These are phyloP conservation scores for Venustaconcha ellipsiformis DNA, from an alignment of 1,140 invertebrate species.

Conservation along the genomic window DNA sequence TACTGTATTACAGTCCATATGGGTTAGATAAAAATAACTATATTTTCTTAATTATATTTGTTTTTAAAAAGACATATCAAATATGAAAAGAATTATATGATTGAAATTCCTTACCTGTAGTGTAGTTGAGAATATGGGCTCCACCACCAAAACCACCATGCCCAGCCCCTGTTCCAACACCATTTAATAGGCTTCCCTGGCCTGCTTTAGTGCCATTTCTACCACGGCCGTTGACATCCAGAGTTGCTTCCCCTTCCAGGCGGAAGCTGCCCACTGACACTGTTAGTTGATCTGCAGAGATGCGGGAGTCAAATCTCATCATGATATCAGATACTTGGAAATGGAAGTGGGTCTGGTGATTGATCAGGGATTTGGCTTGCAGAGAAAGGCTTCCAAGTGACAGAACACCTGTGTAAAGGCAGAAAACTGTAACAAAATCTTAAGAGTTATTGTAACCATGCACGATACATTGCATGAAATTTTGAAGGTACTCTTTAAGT, in stretches of 20 bases:
- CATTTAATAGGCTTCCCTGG: slow-evolving; percentile 7
- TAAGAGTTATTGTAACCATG: too few relatives aligned
- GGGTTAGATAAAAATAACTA: too few relatives aligned
- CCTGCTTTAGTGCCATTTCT: slow-evolving; percentile 12
- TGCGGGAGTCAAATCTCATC: slow-evolving; percentile 45
- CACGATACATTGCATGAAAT: too few relatives aligned
- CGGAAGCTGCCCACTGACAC: slow-evolving; percentile 34
- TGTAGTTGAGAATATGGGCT: slow-evolving; percentile 29
- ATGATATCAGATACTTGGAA: slow-evolving; percentile 43
- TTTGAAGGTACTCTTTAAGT: background rate
- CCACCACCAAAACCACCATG: slow-evolving; percentile 57
- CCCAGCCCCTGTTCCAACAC: slow-evolving; percentile 40
- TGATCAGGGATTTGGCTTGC: slow-evolving; percentile 43
- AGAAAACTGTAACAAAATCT: background rate
- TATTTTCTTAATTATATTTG: too few relatives aligned
- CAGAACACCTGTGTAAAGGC: slow-evolving; percentile 38
- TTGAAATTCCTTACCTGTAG: slow-evolving; percentile 12
- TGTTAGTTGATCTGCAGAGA: slow-evolving; percentile 41
- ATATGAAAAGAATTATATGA: too few relatives aligned
- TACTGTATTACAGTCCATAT: too few relatives aligned
- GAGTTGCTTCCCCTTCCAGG: slow-evolving; percentile 49
- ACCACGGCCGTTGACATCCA: slow-evolving; percentile 40
- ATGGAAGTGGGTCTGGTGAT: slow-evolving; percentile 38
- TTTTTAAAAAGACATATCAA: too few relatives aligned
- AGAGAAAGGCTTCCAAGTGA: slow-evolving; percentile 43